Base-by-base conservation (phyloP, 2,888 invertebrate genomes). In the Bhutanitis thaidina region DNA sequence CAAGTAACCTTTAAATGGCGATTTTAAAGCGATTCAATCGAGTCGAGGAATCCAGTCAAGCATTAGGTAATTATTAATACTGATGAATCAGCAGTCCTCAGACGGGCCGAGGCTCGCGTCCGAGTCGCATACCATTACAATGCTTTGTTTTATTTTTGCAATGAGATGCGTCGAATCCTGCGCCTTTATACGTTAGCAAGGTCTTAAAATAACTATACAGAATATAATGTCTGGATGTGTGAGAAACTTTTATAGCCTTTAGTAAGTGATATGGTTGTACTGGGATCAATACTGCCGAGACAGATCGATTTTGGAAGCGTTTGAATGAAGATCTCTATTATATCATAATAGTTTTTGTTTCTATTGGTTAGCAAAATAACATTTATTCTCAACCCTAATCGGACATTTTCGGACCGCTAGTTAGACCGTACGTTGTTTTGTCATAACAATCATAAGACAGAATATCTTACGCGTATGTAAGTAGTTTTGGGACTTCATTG, bases 31-130 rank as follows among this genome's bases (percentile, higher is more conserved):
- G 14, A 46, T 51, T 25, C 13, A 20, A 46, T 36, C 41, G 46
- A n/a, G 13, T 12, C 25, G 30, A 46, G 51, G 41, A 46, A 45
- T 51, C 36, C 51, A 30, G 20, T 16, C 41, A 16, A 30, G 51
- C 36, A 37, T 51, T 51, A 46, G 51, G 41, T 41, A 51, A 51
- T 51, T 51, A 51, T 51, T 51, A 51, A 46, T 51, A 51, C 35
- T 41, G 51, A 51, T 51, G 51, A 51, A 51, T 51, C 51, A 51
- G 51, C 41, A 40, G 30, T 30, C 30, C 37, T 29, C 50, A 15
- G 50, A 50, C 50, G 41, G 41, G 14, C 43, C 43, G 16, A 20
- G 45, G 43, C 15, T 37, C 37, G 45, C 51, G 51, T 32, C 29
- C 40, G 35, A 7, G 36, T 51, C 51, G 51, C 51, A 51, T 51